Base-by-base conservation (phyloP, 1,140 invertebrate genomes). In the Neuroterus valhalla region DNA sequence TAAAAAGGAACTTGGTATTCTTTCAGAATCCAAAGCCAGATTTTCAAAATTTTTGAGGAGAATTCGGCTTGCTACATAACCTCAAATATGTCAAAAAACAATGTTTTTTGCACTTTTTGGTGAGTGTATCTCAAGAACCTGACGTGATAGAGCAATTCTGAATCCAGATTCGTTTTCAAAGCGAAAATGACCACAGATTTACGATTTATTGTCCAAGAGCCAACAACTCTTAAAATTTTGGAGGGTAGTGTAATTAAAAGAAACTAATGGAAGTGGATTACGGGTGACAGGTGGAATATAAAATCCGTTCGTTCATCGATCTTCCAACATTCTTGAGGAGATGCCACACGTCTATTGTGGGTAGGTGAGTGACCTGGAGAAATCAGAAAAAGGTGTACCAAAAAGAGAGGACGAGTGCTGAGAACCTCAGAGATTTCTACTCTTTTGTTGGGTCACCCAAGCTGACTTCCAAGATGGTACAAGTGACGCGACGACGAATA, bases 381-480 rank as follows among this genome's bases (percentile, higher is more conserved):
- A 62, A 62, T 62, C 55, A 62, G 55, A 62, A 52, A 52, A 62
- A 62, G 23, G 55, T 23, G 21, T 62, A 62, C 26, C 14, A 62
- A 31, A 62, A 62, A 31, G 3, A 55, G 3, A 26, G 26, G 26
- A 31, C n/a, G 23, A 62, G 23, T 14, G 55, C 10, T 74, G 82
- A 83, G 80, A 82, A 83, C 77, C 80, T 76, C 80, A 70, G 80
- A 76, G 80, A 76, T 80, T 82, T 83, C 83, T 81, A 76, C 75
- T 79, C 82, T 81, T 84, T 84, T 83, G 83, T 83, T 82, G 66
- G 82, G 48, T 84, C 82, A 82, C 82, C 80, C 82, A 81, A 79
- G 78, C 78, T 71, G 76, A 71, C 72, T 62, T 72, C 38, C 76
- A 68, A 74, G 72, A 62, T 55, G 68, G 68, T 45, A 76, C 31